Evolutionary conservation across 1,140 invertebrate species (phyloP).

Genomic region (Nephila pilipes): DNA sequence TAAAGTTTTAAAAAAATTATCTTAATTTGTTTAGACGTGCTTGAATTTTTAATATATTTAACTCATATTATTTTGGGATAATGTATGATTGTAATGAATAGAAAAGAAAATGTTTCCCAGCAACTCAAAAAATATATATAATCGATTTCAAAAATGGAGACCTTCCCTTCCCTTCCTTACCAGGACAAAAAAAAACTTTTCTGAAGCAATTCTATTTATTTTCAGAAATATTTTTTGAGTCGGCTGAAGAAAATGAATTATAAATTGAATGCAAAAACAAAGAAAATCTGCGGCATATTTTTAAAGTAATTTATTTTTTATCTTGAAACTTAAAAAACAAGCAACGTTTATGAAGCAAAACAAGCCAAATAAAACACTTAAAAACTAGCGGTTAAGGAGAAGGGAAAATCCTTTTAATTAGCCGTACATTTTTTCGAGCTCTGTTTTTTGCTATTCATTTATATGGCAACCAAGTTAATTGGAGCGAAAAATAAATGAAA

Average conservation of each 20-base stretch:
- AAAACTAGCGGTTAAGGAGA: constrained; percentile 48
- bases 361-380: constrained; percentile 42
- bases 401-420: constrained; percentile 46
- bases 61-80: no score
- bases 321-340: constrained; percentile 14
- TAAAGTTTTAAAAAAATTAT: no score
- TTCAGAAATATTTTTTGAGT: constrained; percentile 21
- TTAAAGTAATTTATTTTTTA: constrained; percentile 3
- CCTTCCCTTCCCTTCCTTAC: background rate
- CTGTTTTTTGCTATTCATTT: constrained; percentile 1
- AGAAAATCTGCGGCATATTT: background rate
- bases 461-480: constrained; percentile 29
- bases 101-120: no score
- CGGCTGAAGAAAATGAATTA: constrained; percentile 32
- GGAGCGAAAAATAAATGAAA: constrained; percentile 49
- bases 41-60: no score
- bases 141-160: background rate
- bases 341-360: constrained; percentile 33
- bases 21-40: no score
- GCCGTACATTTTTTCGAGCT: constrained; percentile 6
- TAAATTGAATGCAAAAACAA: constrained; percentile 25
- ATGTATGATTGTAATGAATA: no score
- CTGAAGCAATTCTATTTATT: background rate
- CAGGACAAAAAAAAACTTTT: background rate
- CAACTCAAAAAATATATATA: background rate